Evolutionary conservation across 2,888 invertebrate species (phyloP).

Genomic region (Amphipoea oculea): DNA sequence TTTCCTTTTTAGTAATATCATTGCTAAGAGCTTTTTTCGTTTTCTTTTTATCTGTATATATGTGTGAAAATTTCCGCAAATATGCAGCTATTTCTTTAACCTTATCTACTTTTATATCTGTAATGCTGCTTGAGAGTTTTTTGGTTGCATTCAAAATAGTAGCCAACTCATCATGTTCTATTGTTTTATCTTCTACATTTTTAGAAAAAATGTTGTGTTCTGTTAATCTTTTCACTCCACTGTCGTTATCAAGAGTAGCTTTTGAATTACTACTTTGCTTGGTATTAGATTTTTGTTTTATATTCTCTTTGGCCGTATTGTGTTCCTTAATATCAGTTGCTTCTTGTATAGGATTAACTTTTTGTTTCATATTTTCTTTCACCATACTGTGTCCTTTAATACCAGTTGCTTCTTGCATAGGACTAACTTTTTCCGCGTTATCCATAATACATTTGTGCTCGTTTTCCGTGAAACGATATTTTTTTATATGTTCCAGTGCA

Average conservation of each 20-base stretch:
- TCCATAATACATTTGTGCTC: not conserved
- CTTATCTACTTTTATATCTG: constrained; percentile 58
- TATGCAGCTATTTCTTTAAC: constrained; percentile 72
- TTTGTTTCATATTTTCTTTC: constrained; percentile 14
- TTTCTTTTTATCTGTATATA: constrained; percentile 57
- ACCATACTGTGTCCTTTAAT: not conserved
- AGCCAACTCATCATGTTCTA: constrained; percentile 37
- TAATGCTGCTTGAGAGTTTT: constrained; percentile 39
- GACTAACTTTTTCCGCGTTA: not conserved
- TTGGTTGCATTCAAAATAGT: constrained; percentile 50
- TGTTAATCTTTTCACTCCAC: constrained; percentile 8
- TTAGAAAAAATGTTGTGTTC: constrained; percentile 45
- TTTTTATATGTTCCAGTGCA: constrained; percentile 16
- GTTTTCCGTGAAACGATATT: not conserved
- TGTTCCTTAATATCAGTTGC: constrained; percentile 28
- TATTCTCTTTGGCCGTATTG: constrained; percentile 13
- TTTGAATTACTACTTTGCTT: constrained; percentile 20
- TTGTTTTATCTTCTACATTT: constrained; percentile 35
- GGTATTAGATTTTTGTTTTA: constrained; percentile 6
- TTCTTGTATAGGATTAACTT: not conserved
- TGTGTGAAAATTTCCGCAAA: constrained; percentile 66
- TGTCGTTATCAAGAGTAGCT: constrained; percentile 11
- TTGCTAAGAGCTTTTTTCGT: constrained; percentile 36
- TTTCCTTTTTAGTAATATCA: constrained; percentile 39
- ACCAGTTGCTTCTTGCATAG: not conserved